Conservation (phyloP, 2,888 invertebrate genomes). For the Chaitophorus viminalis region DNA sequence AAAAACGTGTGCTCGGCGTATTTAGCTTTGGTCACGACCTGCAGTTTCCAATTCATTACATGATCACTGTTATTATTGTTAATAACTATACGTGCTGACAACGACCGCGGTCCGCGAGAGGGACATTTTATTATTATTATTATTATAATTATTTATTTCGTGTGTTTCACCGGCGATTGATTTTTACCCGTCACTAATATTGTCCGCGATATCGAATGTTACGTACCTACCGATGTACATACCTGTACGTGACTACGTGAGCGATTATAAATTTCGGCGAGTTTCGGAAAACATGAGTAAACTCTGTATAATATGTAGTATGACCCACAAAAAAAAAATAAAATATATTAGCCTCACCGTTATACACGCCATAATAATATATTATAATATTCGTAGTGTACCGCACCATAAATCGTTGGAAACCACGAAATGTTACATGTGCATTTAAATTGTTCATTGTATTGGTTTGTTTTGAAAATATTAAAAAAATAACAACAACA, state of each 20-base stretch:
- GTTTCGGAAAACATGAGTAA: background rate
- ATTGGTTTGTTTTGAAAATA: background rate
- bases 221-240: background rate
- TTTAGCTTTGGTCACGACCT: conserved; percentile 44
- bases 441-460: conserved; percentile 16
- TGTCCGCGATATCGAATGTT: background rate
- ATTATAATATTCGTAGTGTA: background rate
- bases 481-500: background rate
- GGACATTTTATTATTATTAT: conserved; percentile 3
- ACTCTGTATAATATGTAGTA: background rate
- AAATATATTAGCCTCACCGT: background rate
- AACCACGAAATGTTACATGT: conserved; percentile 22
- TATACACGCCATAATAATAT: background rate
- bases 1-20: background rate
- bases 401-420: background rate
- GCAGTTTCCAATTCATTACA: background rate
- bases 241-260: background rate
- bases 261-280: background rate
- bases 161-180: background rate
- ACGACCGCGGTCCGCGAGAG: background rate
- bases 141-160: background rate
- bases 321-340: background rate
- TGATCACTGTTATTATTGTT: conserved; percentile 38
- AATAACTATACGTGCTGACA: background rate
- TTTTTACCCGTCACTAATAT: background rate